phyloP scores from a whole-genome alignment of 2,797 vertebrate species.

The Protonibea diacanthus region DNA sequence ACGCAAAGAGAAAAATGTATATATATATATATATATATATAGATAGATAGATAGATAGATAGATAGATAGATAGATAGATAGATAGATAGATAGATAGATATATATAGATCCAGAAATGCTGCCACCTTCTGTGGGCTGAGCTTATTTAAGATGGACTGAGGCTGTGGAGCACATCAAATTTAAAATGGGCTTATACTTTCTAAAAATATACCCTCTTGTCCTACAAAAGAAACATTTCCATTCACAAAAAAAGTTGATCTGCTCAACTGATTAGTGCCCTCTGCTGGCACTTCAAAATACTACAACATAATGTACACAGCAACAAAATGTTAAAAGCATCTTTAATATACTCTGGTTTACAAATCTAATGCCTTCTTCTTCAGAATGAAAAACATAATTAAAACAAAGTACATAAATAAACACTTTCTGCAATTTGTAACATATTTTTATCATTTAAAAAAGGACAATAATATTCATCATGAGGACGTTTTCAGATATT shows the following conservation, averaged over 20 bases:
- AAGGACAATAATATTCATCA: neutral
- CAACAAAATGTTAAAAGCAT: conserved; percentile 1
- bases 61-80: too few relatives aligned
- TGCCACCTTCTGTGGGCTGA: too few relatives aligned
- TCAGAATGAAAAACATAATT: neutral
- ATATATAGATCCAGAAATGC: too few relatives aligned
- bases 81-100: too few relatives aligned
- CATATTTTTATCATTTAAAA: neutral
- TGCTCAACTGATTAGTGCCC: conserved; percentile 8
- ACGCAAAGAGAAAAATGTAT: too few relatives aligned
- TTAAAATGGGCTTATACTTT: too few relatives aligned
- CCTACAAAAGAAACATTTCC: neutral
- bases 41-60: too few relatives aligned
- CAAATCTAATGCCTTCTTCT: neutral
- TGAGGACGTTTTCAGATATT: neutral
- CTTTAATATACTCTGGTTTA: conserved; percentile 19
- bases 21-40: too few relatives aligned
- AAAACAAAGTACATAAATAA: conserved; percentile 10
- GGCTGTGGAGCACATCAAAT: too few relatives aligned
- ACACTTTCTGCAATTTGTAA: neutral
- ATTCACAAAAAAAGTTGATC: neutral
- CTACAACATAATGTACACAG: conserved; percentile 13
- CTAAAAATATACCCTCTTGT: neutral
- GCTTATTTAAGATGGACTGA: too few relatives aligned
- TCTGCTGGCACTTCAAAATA: conserved; percentile 42